Evolutionary conservation across 2,113 vertebrate genomes (phyloP).

Genomic region (Chaetura pelagica): DNA sequence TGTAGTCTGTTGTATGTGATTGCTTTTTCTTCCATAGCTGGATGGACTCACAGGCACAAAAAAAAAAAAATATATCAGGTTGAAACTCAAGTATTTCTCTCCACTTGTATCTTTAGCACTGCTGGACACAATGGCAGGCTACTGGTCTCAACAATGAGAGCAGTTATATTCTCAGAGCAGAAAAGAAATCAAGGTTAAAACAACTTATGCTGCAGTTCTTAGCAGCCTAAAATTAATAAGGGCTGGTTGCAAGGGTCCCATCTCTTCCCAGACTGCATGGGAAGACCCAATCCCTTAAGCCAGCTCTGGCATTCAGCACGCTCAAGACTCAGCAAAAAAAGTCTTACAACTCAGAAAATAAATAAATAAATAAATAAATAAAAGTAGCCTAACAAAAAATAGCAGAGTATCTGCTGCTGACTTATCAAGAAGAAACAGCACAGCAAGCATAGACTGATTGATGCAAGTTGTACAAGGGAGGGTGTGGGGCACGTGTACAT

Average conservation of each 20-base stretch:
- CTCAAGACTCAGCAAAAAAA: constrained; percentile 21
- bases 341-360: constrained; percentile 40
- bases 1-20: background rate
- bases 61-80: too few species aligned
- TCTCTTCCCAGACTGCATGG: background rate
- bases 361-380: background rate
- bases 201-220: background rate
- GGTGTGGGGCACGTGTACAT: background rate
- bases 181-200: constrained; percentile 1
- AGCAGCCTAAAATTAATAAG: background rate
- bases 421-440: constrained; percentile 51
- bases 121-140: background rate
- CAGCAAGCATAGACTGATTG: constrained; percentile 4
- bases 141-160: background rate
- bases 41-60: background rate
- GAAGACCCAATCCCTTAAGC: background rate
- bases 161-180: background rate
- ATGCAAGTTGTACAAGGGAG: background rate
- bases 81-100: background rate
- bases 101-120: background rate
- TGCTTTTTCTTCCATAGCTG: background rate
- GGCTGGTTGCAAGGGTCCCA: background rate
- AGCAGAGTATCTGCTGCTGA: constrained; percentile 17
- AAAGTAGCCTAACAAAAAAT: constrained; percentile 15
- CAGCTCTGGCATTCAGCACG: background rate